Evolutionary conservation across 2,888 invertebrate genomes (phyloP).

Genomic region (Dorcus parallelipipedus): DNA sequence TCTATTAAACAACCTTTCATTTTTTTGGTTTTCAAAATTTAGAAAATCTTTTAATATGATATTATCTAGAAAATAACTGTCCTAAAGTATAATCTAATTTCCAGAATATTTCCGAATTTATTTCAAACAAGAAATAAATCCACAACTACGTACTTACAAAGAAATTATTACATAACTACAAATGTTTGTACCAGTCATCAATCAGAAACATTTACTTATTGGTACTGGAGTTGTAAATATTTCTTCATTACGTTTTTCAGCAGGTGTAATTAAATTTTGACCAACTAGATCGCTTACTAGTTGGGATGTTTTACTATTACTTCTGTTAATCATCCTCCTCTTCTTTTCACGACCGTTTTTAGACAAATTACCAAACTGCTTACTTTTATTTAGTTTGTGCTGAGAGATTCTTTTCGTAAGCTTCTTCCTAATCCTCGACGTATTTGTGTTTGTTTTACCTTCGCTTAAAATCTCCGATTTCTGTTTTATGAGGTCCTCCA

Average conservation of each 20-base stretch:
- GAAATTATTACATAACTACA: too few species aligned
- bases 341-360: constrained; percentile 5
- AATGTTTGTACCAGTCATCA: background rate
- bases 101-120: too few species aligned
- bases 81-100: too few species aligned
- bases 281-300: constrained; percentile 1
- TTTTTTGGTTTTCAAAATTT: too few species aligned
- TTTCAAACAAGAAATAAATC: too few species aligned
- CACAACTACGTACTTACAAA: too few species aligned
- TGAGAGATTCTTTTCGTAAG: constrained; percentile 8
- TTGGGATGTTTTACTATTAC: too few species aligned
- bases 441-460: too few species aligned
- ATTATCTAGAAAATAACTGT: too few species aligned
- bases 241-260: constrained; percentile 15
- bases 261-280: constrained; percentile 10
- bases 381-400: constrained; percentile 13
- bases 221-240: constrained; percentile 15
- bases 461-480: background rate
- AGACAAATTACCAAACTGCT: constrained; percentile 12
- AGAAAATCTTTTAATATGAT: too few species aligned
- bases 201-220: constrained; percentile 1
- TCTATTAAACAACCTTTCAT: too few species aligned
- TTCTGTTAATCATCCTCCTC: background rate
- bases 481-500: constrained; percentile 9
- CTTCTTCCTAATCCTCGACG: background rate